A percentile compares a stretch with the other conserved stretches of the same genome.
Conservation (phyloP, 2,113 vertebrate species). For the Hassar affinis region DNA sequence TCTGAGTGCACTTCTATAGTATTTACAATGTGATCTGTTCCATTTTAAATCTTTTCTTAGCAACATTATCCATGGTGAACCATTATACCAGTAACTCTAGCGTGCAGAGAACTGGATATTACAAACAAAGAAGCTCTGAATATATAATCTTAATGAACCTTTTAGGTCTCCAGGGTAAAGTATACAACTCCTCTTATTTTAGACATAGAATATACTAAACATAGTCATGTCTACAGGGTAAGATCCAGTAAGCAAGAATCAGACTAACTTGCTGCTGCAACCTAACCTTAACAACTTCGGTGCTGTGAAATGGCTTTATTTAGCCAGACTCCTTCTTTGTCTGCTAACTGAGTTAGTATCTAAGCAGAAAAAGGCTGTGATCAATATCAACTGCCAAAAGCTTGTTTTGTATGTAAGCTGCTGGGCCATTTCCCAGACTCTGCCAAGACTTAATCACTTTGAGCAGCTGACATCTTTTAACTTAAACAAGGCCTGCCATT, state of each 20-base stretch:
- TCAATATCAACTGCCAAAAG: slow-evolving; percentile 59
- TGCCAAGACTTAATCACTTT: slow-evolving; percentile 43
- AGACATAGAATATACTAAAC: not conserved
- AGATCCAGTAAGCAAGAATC: not conserved
- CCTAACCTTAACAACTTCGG: not conserved
- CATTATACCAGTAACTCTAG: not conserved
- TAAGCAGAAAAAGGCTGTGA: slow-evolving; percentile 46
- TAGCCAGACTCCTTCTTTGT: slow-evolving; percentile 35
- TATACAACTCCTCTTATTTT: not conserved
- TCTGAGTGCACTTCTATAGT: too few relatives aligned
- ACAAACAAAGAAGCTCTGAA: not conserved
- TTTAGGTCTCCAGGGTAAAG: not conserved
- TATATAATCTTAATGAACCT: not conserved
- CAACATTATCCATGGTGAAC: not conserved
- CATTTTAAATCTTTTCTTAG: not conserved
- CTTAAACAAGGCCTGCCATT: slow-evolving; percentile 44
- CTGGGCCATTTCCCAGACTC: slow-evolving; percentile 33
- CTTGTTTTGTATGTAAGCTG: slow-evolving; percentile 44
- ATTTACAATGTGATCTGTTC: not conserved
- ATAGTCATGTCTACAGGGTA: not conserved
- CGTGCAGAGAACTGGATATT: not conserved
- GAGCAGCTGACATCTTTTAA: slow-evolving; percentile 54
- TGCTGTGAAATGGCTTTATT: slow-evolving; percentile 23
- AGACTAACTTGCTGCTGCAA: not conserved
- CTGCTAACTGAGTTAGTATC: slow-evolving; percentile 20